A percentile compares a stretch with the other conserved stretches of the same genome.
Evolutionary conservation across 2,888 invertebrate genomes (phyloP).

Genomic region (Phrixothrix hirtus): DNA sequence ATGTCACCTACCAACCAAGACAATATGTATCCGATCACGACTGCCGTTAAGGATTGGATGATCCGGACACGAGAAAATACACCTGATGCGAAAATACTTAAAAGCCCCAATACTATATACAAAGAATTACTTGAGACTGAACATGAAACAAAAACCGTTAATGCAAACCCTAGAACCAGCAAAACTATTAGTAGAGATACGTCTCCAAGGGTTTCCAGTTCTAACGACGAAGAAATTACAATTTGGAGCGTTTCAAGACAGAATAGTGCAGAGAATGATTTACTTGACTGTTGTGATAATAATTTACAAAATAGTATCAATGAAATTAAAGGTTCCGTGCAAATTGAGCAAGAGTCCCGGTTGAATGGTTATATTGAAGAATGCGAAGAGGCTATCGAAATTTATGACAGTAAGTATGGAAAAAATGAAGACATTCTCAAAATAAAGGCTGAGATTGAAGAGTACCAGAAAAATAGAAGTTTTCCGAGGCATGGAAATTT

Average conservation of each 20-base stretch:
- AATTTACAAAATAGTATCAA: slow-evolving; percentile 6
- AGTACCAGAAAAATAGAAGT: slow-evolving; percentile 36
- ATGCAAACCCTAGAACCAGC: slow-evolving; percentile 1
- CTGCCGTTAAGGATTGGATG: slow-evolving; percentile 66
- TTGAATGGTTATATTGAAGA: slow-evolving; percentile 29
- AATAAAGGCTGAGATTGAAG: slow-evolving; percentile 45
- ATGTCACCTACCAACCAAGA: slow-evolving; percentile 6
- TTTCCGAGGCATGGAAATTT: slow-evolving; percentile 46
- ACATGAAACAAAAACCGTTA: no score
- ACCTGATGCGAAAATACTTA: slow-evolving; percentile 54
- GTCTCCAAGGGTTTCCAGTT: neutral
- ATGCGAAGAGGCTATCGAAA: slow-evolving; percentile 44
- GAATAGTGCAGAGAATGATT: slow-evolving; percentile 54
- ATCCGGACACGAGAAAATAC: slow-evolving; percentile 54
- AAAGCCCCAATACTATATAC: slow-evolving; percentile 51
- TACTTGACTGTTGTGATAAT: slow-evolving; percentile 58
- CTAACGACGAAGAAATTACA: slow-evolving; percentile 22
- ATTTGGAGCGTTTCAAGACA: slow-evolving; percentile 34
- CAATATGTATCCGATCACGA: slow-evolving; percentile 58
- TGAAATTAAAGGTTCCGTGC: slow-evolving; percentile 7
- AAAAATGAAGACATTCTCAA: slow-evolving; percentile 51
- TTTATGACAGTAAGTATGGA: slow-evolving; percentile 55
- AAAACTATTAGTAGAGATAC: neutral
- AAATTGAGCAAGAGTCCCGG: slow-evolving; percentile 6
- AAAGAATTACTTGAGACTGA: slow-evolving; percentile 43